These are phyloP conservation scores for Apteryx mantelli DNA, from an alignment of 2,113 vertebrate genomes.

Conservation along the genomic window DNA sequence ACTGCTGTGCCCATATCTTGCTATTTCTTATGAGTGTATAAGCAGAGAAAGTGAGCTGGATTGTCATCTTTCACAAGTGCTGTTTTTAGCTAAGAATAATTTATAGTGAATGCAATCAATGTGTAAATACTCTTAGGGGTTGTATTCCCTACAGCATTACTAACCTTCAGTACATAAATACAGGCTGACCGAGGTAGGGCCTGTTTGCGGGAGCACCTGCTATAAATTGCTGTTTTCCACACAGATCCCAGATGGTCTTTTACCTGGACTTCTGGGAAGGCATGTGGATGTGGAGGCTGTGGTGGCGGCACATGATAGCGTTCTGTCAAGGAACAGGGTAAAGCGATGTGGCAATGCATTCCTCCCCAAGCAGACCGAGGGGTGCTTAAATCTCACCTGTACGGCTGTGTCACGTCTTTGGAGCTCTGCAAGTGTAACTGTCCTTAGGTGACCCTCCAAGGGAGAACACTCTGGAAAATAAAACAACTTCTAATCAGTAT, in stretches of 20 bases:
- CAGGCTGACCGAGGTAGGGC: background rate
- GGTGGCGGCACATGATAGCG: background rate
- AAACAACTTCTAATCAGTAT: background rate
- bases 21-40: background rate
- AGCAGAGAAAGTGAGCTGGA: background rate
- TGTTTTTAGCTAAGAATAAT: background rate
- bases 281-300: background rate
- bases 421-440: background rate
- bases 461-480: background rate
- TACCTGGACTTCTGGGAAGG: background rate
- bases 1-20: background rate
- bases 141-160: background rate
- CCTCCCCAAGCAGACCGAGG: background rate
- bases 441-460: background rate
- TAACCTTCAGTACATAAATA: background rate
- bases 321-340: background rate
- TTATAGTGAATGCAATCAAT: background rate
- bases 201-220: background rate
- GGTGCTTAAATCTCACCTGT: background rate
- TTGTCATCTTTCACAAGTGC: background rate
- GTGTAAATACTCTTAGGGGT: background rate
- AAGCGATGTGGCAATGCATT: background rate
- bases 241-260: background rate
- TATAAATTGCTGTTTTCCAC: background rate
- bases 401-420: background rate